Evolutionary conservation across 64 coral and sea anemone species (phyloP).

Genomic region (Acropora tenuis): DNA sequence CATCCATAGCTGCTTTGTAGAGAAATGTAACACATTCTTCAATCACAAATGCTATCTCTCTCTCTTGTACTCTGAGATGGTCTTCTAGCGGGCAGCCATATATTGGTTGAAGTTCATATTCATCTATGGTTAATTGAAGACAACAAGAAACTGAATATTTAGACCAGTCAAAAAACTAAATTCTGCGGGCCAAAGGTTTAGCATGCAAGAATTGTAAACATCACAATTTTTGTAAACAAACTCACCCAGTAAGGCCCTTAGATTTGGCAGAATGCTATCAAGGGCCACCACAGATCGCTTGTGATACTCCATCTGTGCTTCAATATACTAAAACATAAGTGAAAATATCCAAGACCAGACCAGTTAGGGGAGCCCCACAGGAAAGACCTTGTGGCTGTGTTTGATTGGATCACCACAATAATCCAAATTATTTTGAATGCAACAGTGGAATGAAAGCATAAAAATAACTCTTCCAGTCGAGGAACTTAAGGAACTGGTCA

Average conservation of each 20-base stretch:
- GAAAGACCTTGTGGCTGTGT: no score
- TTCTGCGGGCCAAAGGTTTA: no score
- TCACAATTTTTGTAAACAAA: neutral
- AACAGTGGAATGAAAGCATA: no score
- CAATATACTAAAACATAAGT: conserved; percentile 58
- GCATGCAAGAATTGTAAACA: no score
- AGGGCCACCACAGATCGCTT: conserved; percentile 70
- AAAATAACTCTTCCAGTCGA: no score
- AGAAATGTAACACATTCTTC: conserved; percentile 96
- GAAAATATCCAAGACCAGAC: no score
- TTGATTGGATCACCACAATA: no score
- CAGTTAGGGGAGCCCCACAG: no score
- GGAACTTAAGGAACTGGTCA: no score
- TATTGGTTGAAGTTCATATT: conserved; percentile 71
- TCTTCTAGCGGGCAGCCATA: conserved; percentile 94
- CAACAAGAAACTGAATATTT: no score
- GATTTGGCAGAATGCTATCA: conserved; percentile 72
- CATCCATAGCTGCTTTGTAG: conserved; percentile 74
- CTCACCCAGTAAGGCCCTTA: conserved; percentile 82
- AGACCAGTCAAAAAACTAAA: no score
- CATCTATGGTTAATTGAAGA: conserved; percentile 43
- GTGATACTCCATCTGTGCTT: conserved; percentile 93
- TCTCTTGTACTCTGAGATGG: conserved; percentile 79
- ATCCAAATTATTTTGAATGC: no score
- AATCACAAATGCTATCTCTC: conserved; percentile 89